Percentiles rank a stretch among this genome's conserved stretches.
phyloP scores from a whole-genome alignment of 2,797 vertebrate species.

The Parotocinclus haroldoi region DNA sequence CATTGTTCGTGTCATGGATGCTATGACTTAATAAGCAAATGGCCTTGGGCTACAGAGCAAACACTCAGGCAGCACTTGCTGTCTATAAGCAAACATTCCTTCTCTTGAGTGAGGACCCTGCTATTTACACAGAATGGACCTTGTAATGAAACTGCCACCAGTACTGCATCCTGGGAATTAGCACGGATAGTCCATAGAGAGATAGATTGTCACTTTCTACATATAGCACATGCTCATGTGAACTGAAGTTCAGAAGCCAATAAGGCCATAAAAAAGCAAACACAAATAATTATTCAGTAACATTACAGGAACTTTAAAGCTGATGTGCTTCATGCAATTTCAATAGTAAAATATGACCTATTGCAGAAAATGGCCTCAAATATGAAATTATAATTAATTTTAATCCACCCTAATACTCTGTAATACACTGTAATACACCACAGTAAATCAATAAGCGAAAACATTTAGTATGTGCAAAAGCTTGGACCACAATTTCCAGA shows the following conservation, averaged over 20 bases:
- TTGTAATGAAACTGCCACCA: conserved; percentile 60
- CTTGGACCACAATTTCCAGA: too few relatives aligned
- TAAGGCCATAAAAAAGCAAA: conserved; percentile 19
- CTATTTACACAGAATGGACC: conserved; percentile 68
- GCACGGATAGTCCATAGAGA: conserved; percentile 13
- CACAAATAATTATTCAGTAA: neutral
- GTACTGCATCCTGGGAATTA: conserved; percentile 25
- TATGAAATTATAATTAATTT: too few relatives aligned
- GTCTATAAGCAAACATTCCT: conserved; percentile 68
- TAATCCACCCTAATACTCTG: too few relatives aligned
- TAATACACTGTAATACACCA: too few relatives aligned
- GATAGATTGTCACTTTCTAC: neutral
- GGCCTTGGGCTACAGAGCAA: conserved; percentile 50
- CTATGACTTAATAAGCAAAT: conserved; percentile 39
- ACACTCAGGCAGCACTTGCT: conserved; percentile 55
- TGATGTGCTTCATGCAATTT: too few relatives aligned
- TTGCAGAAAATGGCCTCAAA: too few relatives aligned
- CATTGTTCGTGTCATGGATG: neutral
- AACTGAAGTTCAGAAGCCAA: conserved; percentile 2
- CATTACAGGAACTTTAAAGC: too few relatives aligned
- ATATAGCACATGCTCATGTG: neutral
- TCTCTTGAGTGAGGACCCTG: conserved; percentile 65
- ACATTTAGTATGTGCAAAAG: too few relatives aligned
- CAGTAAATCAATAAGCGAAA: too few relatives aligned
- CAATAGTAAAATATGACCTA: too few relatives aligned